Base-by-base conservation (phyloP, 1,140 invertebrate genomes). In the Solenopsis fugax region DNA sequence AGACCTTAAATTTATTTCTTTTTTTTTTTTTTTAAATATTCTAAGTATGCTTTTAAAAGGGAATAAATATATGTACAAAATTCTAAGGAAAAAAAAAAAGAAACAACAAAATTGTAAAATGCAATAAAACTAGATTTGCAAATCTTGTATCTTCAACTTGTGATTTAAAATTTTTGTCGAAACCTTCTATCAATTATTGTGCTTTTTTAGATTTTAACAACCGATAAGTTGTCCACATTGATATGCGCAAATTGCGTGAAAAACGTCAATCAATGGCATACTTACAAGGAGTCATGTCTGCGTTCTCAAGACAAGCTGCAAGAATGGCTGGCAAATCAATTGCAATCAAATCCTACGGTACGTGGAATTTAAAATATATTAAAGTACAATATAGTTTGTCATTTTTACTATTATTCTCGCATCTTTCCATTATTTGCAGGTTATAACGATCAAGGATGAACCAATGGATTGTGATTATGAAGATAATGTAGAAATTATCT, bases 201-300 rank as follows among this genome's bases (percentile, higher is more conserved):
- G 13, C 37, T 72, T 92, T 56, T 92, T 58, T 84, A 96, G 95
- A 93, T 96, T 60, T 88, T 77, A 37, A n/a, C 87, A 0, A 92
- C 89, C 48, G 95, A 96, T 77, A 94, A 88, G 45, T 29, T 96
- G 34, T 93, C 95, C 0, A 95, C 93, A 0, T 67, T 93, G n/a
- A 95, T 96, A 88, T 96, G 95, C 82, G 77, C 86, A 5, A 85
- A 89, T 12, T 96, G 95, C 85, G 75, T 94, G 4, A 91, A 87
- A 73, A 94, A 92, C 86, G 92, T 96, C 7, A 95, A 95, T 80
- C 92, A 93, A 67, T 96, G 95, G 95, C 92, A 95, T 73, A 86
- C 78, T 3, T 96, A 95, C 85, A 95, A 94, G 78, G 93, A 95
- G 86, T 82, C 88, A 0, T 96, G 95, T 86, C 88, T 95, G 21